phyloP scores from a whole-genome alignment of 2,113 vertebrate species.

The Scophthalmus maximus region DNA sequence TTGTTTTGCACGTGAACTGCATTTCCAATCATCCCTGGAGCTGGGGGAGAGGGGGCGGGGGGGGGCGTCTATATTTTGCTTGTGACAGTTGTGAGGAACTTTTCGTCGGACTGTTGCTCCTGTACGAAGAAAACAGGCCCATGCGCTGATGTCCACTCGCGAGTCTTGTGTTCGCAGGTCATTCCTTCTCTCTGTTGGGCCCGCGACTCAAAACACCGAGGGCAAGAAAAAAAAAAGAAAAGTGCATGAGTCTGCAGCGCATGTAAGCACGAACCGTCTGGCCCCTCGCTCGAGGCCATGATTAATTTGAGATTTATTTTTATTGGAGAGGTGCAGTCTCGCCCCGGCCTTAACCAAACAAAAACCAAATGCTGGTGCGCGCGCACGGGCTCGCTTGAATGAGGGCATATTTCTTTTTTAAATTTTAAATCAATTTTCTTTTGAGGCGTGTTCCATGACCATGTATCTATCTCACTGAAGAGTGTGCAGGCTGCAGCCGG shows the following conservation, averaged over 20 bases:
- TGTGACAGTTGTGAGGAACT: constrained; percentile 24
- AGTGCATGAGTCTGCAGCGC: constrained; percentile 87
- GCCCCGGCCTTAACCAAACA: constrained; percentile 99
- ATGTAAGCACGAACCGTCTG: constrained; percentile 92
- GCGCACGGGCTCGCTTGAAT: constrained; percentile 92
- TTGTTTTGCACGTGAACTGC: not conserved
- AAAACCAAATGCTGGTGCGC: constrained; percentile 90
- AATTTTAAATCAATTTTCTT: constrained; percentile 76
- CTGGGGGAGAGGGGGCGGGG: too few relatives aligned
- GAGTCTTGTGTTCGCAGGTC: constrained; percentile 65
- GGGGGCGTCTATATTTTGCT: too few relatives aligned
- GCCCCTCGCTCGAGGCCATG: constrained; percentile 95
- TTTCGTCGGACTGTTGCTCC: constrained; percentile 14
- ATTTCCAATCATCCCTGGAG: not conserved
- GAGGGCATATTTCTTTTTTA: constrained; percentile 89
- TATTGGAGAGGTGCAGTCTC: constrained; percentile 97
- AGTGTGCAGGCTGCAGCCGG: too few relatives aligned
- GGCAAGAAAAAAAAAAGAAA: constrained; percentile 73
- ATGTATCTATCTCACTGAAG: constrained; percentile 57
- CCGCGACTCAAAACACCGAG: constrained; percentile 76
- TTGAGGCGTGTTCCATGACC: constrained; percentile 89
- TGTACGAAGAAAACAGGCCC: constrained; percentile 27
- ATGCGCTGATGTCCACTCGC: constrained; percentile 54
- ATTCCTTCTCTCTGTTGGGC: constrained; percentile 68
- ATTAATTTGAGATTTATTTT: constrained; percentile 99